Evolutionary conservation across 1,140 invertebrate species (phyloP).

Genomic region (Laupala kohalensis): DNA sequence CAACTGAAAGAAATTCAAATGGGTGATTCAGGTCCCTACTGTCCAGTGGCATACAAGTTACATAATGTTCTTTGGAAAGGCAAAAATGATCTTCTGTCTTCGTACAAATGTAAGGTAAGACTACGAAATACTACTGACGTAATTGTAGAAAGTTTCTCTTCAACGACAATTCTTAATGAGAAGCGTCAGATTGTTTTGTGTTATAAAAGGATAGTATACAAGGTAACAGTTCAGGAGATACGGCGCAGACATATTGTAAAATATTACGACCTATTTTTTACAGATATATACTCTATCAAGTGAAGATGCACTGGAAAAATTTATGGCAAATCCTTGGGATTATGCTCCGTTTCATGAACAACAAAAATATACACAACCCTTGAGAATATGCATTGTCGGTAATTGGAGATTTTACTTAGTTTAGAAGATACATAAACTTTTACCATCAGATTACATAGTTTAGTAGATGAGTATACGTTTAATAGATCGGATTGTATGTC

Average conservation of each 20-base stretch:
- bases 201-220: no score
- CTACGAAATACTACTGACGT: no score
- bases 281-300: constrained; percentile 31
- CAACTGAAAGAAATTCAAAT: no score
- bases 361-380: constrained; percentile 27
- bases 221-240: no score
- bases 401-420: background rate
- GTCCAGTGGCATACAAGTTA: constrained; percentile 35
- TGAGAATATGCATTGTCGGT: background rate
- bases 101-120: constrained; percentile 31
- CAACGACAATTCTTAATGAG: no score
- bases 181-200: no score
- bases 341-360: constrained; percentile 30
- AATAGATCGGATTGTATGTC: no score
- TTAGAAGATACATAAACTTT: background rate
- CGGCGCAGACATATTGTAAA: no score
- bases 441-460: no score
- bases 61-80: constrained; percentile 40
- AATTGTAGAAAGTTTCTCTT: no score
- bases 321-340: constrained; percentile 28
- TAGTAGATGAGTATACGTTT: no score
- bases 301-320: constrained; percentile 19
- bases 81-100: constrained; percentile 32
- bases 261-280: background rate
- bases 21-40: constrained; percentile 37